Evolutionary conservation across 2,888 invertebrate species (phyloP).

Genomic region (Macrophya annulata): DNA sequence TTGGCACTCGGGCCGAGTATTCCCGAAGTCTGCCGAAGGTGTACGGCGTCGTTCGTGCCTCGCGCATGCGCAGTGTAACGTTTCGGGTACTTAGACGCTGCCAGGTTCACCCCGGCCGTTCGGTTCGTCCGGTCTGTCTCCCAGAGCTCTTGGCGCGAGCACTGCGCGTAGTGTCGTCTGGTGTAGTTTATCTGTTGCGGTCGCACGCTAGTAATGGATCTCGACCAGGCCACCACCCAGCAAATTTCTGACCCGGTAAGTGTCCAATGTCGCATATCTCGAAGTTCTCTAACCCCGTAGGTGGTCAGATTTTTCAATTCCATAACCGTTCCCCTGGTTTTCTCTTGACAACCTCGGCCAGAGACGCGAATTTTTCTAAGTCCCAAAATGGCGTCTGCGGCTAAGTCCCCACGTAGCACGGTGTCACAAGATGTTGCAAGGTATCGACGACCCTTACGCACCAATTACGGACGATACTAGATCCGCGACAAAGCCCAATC

Average conservation of each 20-base stretch:
- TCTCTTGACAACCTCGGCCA: conserved; percentile 81
- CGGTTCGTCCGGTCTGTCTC: conserved; percentile 60
- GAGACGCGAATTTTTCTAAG: conserved; percentile 86
- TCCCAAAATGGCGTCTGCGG: conserved; percentile 94
- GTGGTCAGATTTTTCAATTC: conserved; percentile 52
- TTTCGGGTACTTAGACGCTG: conserved; percentile 84
- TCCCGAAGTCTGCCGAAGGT: not conserved
- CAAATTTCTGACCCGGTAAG: conserved; percentile 74
- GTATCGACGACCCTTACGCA: not conserved
- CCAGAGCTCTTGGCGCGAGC: conserved; percentile 50
- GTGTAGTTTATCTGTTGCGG: conserved; percentile 70
- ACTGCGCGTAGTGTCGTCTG: conserved; percentile 53
- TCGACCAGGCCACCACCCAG: conserved; percentile 72
- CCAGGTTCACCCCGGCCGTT: conserved; percentile 67
- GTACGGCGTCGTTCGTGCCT: conserved; percentile 32
- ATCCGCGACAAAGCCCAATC: not conserved
- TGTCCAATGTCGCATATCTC: conserved; percentile 58
- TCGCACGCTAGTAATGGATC: conserved; percentile 73
- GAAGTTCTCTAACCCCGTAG: not conserved
- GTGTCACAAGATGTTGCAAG: conserved; percentile 55
- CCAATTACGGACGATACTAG: not conserved
- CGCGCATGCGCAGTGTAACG: conserved; percentile 84
- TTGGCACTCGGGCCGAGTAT: conserved; percentile 42
- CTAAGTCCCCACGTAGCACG: conserved; percentile 82
- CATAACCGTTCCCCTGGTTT: conserved; percentile 72